Conservation (phyloP, 2,113 vertebrate species). For the Carassius carassius region DNA sequence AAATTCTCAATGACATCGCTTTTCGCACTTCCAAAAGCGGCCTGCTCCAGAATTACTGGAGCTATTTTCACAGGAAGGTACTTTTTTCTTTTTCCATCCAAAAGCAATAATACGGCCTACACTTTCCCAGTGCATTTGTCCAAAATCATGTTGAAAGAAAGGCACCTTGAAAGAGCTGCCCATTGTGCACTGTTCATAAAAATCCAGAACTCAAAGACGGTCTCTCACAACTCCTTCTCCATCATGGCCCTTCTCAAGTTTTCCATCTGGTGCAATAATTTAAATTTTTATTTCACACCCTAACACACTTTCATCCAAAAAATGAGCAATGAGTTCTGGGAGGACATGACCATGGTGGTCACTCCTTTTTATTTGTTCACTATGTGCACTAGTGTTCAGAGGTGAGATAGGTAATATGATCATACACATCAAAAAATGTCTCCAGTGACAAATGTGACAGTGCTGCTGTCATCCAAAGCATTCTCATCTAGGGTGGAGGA, state of each 20-base stretch:
- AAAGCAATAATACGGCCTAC: conserved; percentile 42
- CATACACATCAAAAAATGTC: background rate
- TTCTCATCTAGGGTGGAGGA: background rate
- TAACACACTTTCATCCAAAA: conserved; percentile 46
- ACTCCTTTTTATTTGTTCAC: conserved; percentile 7
- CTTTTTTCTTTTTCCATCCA: conserved; percentile 52
- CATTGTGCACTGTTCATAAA: conserved; percentile 57
- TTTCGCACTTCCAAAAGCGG: conserved; percentile 22
- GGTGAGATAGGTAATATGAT: background rate
- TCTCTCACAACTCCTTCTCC: conserved; percentile 49
- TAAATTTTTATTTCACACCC: conserved; percentile 29
- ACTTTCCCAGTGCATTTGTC: conserved; percentile 53
- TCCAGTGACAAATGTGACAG: background rate
- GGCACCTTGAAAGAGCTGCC: conserved; percentile 55
- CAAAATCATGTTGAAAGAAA: conserved; percentile 48
- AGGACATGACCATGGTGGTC: conserved; percentile 31
- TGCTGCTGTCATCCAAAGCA: conserved; percentile 28
- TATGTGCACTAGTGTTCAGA: background rate
- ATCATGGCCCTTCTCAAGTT: conserved; percentile 43
- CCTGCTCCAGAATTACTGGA: conserved; percentile 40
- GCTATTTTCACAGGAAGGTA: conserved; percentile 44
- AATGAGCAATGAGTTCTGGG: conserved; percentile 31
- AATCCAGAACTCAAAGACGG: conserved; percentile 50
- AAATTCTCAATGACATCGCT: conserved; percentile 44
- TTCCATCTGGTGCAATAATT: conserved; percentile 34